Conservation (phyloP, 2,113 vertebrate genomes). For the Bos indicus region DNA sequence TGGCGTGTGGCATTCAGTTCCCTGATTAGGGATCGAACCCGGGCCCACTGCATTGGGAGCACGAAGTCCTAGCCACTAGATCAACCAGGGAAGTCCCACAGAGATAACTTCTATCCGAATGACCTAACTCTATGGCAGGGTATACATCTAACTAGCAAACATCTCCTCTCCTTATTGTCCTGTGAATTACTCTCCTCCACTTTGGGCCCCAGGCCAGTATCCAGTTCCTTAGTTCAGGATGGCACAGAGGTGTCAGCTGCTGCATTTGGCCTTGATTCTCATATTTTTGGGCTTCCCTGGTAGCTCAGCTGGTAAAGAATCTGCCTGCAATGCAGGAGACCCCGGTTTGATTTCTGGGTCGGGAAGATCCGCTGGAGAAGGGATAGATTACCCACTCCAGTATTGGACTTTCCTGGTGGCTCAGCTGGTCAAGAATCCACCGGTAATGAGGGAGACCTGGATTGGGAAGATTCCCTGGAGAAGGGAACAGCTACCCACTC, state of each 20-base stretch:
- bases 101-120: not conserved
- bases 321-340: not conserved
- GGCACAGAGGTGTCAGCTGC: not conserved
- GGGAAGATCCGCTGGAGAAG: rapidly evolving
- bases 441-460: not conserved
- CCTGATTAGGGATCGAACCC: not conserved
- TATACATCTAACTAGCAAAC: not conserved
- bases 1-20: not conserved
- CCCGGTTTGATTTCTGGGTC: not conserved
- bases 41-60: not conserved
- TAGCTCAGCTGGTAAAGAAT: not conserved
- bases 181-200: not conserved
- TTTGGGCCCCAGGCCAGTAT: not conserved
- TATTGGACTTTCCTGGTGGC: not conserved
- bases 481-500: not conserved
- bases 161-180: not conserved
- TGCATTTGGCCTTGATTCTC: not conserved
- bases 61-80: not conserved
- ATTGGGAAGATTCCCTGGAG: not conserved
- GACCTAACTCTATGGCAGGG: not conserved
- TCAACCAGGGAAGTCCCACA: not conserved
- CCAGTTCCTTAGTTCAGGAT: not conserved
- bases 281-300: not conserved
- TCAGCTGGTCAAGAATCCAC: not conserved
- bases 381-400: not conserved